Evolutionary conservation across 2,797 vertebrate species (phyloP).

Genomic region (Karalla daura): DNA sequence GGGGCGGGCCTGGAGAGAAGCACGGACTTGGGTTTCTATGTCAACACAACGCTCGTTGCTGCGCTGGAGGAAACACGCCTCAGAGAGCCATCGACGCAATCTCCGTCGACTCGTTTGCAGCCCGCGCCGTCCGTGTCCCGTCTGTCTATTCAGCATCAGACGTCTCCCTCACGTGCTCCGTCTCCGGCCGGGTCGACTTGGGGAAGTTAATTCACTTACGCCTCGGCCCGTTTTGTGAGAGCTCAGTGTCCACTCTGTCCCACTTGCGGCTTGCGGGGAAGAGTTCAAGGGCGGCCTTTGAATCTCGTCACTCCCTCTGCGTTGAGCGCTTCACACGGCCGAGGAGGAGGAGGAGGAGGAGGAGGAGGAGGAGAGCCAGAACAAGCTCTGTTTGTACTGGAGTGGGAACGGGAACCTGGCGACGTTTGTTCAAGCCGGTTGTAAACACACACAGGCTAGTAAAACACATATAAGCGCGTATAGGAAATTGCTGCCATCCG

Average conservation of each 20-base stretch:
- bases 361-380: neutral
- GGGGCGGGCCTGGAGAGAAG: too few relatives aligned
- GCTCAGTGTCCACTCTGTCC: constrained; percentile 28
- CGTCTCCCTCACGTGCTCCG: constrained; percentile 50
- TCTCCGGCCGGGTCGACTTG: neutral
- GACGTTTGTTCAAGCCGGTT: neutral
- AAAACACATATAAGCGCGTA: too few relatives aligned
- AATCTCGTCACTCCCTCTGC: constrained; percentile 4
- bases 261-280: constrained; percentile 14
- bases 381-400: neutral
- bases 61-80: too few relatives aligned
- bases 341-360: too few relatives aligned
- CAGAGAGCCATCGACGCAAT: too few relatives aligned
- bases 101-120: too few relatives aligned
- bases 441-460: too few relatives aligned
- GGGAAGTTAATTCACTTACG: constrained; percentile 72
- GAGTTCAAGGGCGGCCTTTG: constrained; percentile 25
- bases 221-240: constrained; percentile 36
- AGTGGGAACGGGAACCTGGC: neutral
- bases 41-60: too few relatives aligned
- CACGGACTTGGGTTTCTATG: too few relatives aligned
- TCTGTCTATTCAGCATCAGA: constrained; percentile 52
- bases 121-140: neutral
- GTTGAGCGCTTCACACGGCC: neutral
- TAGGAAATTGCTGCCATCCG: too few relatives aligned